These are phyloP conservation scores for Coregonus clupeaformis DNA, from an alignment of 2,113 vertebrate species.

Conservation along the genomic window DNA sequence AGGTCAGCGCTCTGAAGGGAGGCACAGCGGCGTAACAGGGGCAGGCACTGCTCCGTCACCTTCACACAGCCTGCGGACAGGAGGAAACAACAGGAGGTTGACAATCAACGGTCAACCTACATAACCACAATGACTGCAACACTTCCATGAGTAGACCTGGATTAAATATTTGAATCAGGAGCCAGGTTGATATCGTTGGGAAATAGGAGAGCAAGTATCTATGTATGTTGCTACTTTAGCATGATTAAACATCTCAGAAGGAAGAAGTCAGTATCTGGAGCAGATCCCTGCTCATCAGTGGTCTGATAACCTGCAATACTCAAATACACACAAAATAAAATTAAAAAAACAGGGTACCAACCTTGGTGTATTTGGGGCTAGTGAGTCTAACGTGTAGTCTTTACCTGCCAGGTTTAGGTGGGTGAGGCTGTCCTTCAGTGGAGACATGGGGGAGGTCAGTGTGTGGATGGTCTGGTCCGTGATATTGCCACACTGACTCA, in stretches of 20 bases:
- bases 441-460: slow-evolving; percentile 81
- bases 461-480: slow-evolving; percentile 83
- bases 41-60: slow-evolving; percentile 84
- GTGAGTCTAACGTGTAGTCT: neutral
- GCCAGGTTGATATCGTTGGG: too few species aligned
- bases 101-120: too few species aligned
- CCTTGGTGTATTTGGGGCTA: too few species aligned
- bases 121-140: too few species aligned
- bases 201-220: slow-evolving; percentile 33
- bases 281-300: slow-evolving; percentile 81
- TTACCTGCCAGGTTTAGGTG: slow-evolving; percentile 81
- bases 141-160: too few species aligned
- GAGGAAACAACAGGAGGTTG: neutral
- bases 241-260: too few species aligned
- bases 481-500: slow-evolving; percentile 83
- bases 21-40: slow-evolving; percentile 80
- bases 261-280: slow-evolving; percentile 17
- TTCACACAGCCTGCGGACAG: slow-evolving; percentile 78
- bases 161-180: too few species aligned
- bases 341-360: too few species aligned
- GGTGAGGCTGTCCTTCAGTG: slow-evolving; percentile 81
- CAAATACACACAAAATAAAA: neutral
- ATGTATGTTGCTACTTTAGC: too few species aligned
- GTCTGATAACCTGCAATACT: slow-evolving; percentile 77
- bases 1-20: slow-evolving; percentile 82